Conservation (phyloP, 2,888 invertebrate species). For the Aproaerema taeniolella region DNA sequence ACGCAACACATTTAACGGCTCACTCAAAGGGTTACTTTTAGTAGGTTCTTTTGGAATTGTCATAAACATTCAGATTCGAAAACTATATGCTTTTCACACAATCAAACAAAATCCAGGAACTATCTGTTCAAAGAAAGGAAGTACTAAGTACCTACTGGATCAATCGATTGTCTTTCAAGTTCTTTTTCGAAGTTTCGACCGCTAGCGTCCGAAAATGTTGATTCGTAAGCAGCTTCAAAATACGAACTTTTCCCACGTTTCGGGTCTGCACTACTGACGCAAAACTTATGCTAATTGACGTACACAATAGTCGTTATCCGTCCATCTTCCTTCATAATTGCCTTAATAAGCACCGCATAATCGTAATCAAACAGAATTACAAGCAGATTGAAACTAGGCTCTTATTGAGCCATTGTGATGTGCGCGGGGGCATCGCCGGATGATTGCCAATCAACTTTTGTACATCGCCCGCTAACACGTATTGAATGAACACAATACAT, state of each 20-base stretch:
- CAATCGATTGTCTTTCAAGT: too few species aligned
- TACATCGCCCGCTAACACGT: constrained; percentile 32
- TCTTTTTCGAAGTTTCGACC: too few species aligned
- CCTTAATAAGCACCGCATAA: constrained; percentile 59
- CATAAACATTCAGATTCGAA: too few species aligned
- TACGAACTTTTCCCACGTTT: constrained; percentile 38
- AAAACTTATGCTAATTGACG: constrained; percentile 44
- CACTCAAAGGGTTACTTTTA: too few species aligned
- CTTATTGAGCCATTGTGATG: constrained; percentile 49
- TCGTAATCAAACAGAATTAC: constrained; percentile 67
- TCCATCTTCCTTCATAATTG: constrained; percentile 56
- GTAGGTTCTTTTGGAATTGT: too few species aligned
- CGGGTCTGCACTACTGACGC: constrained; percentile 27
- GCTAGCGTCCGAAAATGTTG: too few species aligned
- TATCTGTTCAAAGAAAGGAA: too few species aligned
- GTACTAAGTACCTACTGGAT: too few species aligned
- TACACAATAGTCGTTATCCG: constrained; percentile 48
- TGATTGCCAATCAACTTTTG: constrained; percentile 52
- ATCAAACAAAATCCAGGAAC: constrained; percentile 5
- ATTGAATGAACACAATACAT: constrained; percentile 37
- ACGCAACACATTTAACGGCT: too few species aligned
- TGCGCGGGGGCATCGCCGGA: constrained; percentile 25
- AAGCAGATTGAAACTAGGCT: constrained; percentile 46
- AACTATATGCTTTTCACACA: too few species aligned
- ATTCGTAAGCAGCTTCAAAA: too few species aligned